Evolutionary conservation across 2,888 invertebrate genomes (phyloP).

Genomic region (Heliconius ethilla): DNA sequence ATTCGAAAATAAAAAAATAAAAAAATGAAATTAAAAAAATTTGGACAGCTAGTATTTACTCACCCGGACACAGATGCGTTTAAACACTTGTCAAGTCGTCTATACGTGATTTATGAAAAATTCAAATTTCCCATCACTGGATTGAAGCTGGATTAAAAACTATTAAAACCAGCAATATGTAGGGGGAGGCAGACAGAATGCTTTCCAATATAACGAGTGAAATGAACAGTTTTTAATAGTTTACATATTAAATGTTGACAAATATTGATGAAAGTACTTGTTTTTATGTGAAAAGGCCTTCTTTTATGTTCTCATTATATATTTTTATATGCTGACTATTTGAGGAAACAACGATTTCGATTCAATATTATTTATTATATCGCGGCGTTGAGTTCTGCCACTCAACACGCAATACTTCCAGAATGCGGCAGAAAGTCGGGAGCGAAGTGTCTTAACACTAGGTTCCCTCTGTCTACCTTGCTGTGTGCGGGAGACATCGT

Average conservation of each 20-base stretch:
- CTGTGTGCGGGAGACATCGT: too few relatives aligned
- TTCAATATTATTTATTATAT: too few relatives aligned
- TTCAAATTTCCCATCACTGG: slow-evolving; percentile 29
- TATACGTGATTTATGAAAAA: slow-evolving; percentile 22
- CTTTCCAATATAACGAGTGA: slow-evolving; percentile 48
- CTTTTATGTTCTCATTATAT: background rate
- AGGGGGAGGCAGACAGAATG: slow-evolving; percentile 50
- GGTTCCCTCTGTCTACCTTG: too few relatives aligned
- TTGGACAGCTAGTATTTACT: background rate
- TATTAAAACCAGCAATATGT: slow-evolving; percentile 63
- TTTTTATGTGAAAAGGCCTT: background rate
- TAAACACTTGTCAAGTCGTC: slow-evolving; percentile 21
- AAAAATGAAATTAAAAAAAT: background rate
- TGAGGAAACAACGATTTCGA: too few relatives aligned
- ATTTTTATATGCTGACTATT: too few relatives aligned
- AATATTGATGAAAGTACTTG: slow-evolving; percentile 4
- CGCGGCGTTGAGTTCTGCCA: too few relatives aligned
- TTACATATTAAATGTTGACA: background rate
- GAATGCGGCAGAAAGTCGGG: too few relatives aligned
- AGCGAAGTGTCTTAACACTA: too few relatives aligned
- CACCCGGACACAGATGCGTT: background rate
- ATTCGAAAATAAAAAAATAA: too few relatives aligned
- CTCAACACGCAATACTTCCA: too few relatives aligned
- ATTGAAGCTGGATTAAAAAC: slow-evolving; percentile 60
- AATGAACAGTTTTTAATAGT: slow-evolving; percentile 43